Percentiles rank a stretch among this genome's conserved stretches.
phyloP scores from a whole-genome alignment of 2,888 invertebrate genomes.

The Mythimna lalbum region DNA sequence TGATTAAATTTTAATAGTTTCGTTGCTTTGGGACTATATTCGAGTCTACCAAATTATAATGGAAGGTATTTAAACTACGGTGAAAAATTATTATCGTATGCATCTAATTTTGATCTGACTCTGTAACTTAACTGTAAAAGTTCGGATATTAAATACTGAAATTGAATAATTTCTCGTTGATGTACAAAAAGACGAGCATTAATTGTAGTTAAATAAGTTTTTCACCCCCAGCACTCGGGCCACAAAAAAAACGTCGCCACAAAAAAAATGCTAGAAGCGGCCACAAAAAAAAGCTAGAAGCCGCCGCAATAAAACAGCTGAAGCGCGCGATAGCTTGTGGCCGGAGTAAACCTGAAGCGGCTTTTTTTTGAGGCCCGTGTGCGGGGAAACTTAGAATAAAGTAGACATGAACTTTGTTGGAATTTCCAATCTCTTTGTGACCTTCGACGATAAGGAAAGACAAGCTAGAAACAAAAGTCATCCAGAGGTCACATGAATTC shows the following conservation, averaged over 20 bases:
- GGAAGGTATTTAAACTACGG: not conserved
- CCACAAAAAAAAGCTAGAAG: too few species aligned
- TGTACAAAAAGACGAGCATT: not conserved
- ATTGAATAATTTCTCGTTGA: not conserved
- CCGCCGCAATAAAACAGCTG: too few species aligned
- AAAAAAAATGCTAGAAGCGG: too few species aligned
- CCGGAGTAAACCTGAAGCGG: too few species aligned
- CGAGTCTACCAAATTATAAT: not conserved
- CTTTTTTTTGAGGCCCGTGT: too few species aligned
- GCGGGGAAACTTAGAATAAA: too few species aligned
- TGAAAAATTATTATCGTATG: not conserved
- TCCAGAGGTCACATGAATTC: not conserved
- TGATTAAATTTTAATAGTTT: constrained; percentile 2
- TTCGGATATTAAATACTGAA: not conserved
- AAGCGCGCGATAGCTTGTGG: too few species aligned
- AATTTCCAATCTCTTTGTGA: not conserved
- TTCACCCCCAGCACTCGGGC: too few species aligned
- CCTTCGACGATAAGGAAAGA: not conserved
- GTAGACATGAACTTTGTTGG: not conserved
- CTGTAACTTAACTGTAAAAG: not conserved
- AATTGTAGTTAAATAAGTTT: not conserved
- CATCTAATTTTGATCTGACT: not conserved
- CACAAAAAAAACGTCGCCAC: too few species aligned
- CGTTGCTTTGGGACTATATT: not conserved
- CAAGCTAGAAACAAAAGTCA: not conserved